A percentile compares a stretch with the other conserved stretches of the same genome.
phyloP scores from a whole-genome alignment of 2,888 invertebrate genomes.

The Strigamia maritima region DNA sequence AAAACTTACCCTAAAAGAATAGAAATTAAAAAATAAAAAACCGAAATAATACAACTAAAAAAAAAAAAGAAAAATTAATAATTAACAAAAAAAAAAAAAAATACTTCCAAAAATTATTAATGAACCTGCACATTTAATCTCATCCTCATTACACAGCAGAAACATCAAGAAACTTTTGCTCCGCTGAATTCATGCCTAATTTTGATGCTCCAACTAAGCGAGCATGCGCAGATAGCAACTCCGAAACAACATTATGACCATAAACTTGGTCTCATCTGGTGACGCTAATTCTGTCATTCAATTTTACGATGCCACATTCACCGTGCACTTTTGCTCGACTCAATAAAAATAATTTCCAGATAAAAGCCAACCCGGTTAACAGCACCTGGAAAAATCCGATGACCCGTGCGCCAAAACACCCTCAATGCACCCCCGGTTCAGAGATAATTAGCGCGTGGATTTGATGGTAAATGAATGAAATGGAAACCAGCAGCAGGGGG shows the following conservation, averaged over 20 bases:
- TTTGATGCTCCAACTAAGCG: neutral
- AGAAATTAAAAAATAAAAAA: neutral
- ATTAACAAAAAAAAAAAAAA: neutral
- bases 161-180: conserved; percentile 25
- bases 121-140: conserved; percentile 6
- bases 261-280: conserved; percentile 27
- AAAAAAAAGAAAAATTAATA: neutral
- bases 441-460: neutral
- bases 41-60: neutral
- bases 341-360: conserved; percentile 17
- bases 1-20: neutral
- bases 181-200: conserved; percentile 5
- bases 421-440: neutral
- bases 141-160: conserved; percentile 8
- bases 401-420: neutral
- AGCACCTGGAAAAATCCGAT: neutral
- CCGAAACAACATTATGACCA: conserved; percentile 11
- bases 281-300: conserved; percentile 27
- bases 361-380: neutral
- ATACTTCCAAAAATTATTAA: neutral
- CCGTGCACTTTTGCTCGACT: conserved; percentile 15
- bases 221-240: conserved; percentile 4
- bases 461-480: conserved; percentile 17
- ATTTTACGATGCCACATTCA: neutral
- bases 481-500: conserved; percentile 16